Percentiles rank a stretch among this genome's conserved stretches.
Evolutionary conservation across 37 sponge, comb jelly and placozoan genomes (phyloP).

Genomic region (Corticium candelabrum): DNA sequence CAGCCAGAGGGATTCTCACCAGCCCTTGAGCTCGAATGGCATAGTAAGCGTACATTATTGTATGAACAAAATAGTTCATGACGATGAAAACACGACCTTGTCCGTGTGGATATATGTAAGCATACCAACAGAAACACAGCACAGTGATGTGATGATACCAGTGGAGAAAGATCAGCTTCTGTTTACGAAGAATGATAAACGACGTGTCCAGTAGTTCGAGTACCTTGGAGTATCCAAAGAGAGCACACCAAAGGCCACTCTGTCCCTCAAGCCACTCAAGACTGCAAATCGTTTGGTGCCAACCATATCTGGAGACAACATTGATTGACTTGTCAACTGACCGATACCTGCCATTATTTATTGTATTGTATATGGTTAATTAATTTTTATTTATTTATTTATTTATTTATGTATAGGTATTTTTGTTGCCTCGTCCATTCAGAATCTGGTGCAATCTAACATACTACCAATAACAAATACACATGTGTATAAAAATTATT

Average conservation of each 20-base stretch:
- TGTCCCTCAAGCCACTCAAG: no score
- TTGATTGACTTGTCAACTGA: no score
- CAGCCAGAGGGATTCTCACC: slow-evolving; percentile 38
- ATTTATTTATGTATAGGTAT: no score
- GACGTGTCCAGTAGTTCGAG: slow-evolving; percentile 75
- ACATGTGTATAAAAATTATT: no score
- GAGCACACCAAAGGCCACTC: slow-evolving; percentile 59
- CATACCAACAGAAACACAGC: slow-evolving; percentile 74
- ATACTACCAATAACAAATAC: no score
- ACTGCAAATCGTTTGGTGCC: no score
- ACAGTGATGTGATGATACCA: slow-evolving; percentile 86
- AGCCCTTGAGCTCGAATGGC: slow-evolving; percentile 67
- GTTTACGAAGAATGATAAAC: slow-evolving; percentile 74
- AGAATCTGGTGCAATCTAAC: no score
- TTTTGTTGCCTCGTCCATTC: no score
- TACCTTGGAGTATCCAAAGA: slow-evolving; percentile 68
- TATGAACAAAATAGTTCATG: slow-evolving; percentile 73
- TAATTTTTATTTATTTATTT: no score
- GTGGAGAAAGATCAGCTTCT: slow-evolving; percentile 68
- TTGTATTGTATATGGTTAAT: no score
- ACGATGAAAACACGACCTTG: slow-evolving; percentile 49
- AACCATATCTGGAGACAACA: no score
- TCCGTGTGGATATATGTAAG: slow-evolving; percentile 45
- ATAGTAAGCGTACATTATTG: slow-evolving; percentile 88
- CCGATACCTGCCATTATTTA: no score